phyloP scores from a whole-genome alignment of 2,113 vertebrate species.

The Eidolon helvum region DNA sequence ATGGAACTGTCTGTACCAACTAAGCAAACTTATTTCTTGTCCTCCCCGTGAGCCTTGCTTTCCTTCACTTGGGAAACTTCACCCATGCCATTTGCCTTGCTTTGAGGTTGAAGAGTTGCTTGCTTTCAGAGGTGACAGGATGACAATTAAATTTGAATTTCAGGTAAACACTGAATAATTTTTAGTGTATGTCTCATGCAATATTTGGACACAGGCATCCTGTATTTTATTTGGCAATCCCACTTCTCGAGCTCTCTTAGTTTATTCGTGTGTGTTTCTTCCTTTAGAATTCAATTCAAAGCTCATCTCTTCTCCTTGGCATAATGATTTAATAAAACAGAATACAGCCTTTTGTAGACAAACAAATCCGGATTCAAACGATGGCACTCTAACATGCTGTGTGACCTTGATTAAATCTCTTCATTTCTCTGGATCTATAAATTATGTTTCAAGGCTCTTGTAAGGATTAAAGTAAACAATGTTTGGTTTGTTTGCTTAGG shows the following conservation, averaged over 20 bases:
- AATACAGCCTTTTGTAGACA: neutral
- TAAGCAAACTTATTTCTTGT: neutral
- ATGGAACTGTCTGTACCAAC: neutral
- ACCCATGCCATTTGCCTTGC: neutral
- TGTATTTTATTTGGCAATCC: neutral
- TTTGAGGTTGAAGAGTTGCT: slow-evolving; percentile 14
- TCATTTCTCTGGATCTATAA: slow-evolving; percentile 29
- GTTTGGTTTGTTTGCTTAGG: slow-evolving; percentile 3
- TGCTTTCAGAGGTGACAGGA: neutral
- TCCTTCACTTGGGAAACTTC: neutral
- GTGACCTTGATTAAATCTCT: neutral
- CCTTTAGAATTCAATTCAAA: neutral
- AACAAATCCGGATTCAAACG: neutral
- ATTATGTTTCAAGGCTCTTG: neutral
- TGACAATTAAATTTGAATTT: slow-evolving; percentile 19
- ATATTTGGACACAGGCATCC: neutral
- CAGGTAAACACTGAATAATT: slow-evolving; percentile 7
- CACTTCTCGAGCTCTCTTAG: neutral
- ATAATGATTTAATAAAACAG: neutral
- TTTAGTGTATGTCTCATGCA: neutral
- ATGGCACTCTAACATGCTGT: neutral
- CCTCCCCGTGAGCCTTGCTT: neutral
- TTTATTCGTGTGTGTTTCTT: slow-evolving; percentile 15
- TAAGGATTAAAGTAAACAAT: neutral
- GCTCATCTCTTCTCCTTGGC: neutral